Conservation (phyloP, 2,797 vertebrate genomes). For the Benthosema pterotum region DNA sequence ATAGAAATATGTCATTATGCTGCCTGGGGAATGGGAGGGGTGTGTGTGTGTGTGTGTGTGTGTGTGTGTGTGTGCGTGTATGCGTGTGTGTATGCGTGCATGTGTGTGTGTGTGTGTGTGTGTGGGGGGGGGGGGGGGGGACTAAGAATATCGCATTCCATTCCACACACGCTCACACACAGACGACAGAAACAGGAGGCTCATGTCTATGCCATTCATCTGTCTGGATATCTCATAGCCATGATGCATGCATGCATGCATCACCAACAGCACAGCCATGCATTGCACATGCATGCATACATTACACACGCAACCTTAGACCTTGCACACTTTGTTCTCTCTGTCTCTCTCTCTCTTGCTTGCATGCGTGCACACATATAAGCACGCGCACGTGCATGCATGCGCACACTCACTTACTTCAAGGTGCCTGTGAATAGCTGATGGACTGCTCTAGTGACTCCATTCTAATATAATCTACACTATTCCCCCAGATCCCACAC, state of each 20-base stretch:
- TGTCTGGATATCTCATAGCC: too few relatives aligned
- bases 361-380: constrained; percentile 33
- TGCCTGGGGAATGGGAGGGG: constrained; percentile 67
- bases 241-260: too few relatives aligned
- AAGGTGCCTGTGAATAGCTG: constrained; percentile 62
- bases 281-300: too few relatives aligned
- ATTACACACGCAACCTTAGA: too few relatives aligned
- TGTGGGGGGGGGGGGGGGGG: constrained; percentile 38
- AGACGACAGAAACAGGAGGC: constrained; percentile 52
- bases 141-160: constrained; percentile 76
- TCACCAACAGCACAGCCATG: too few relatives aligned
- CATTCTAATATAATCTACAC: constrained; percentile 74
- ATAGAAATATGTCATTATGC: constrained; percentile 79
- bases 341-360: constrained; percentile 46
- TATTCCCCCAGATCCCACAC: constrained; percentile 76
- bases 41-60: constrained; percentile 23
- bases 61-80: too few relatives aligned
- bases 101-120: not conserved
- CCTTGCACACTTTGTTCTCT: constrained; percentile 4
- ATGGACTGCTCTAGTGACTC: constrained; percentile 72
- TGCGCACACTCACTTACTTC: constrained; percentile 52
- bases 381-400: constrained; percentile 21
- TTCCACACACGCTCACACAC: constrained; percentile 34
- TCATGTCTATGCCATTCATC: constrained; percentile 58
- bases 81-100: not conserved